Evolutionary conservation across 2,888 invertebrate genomes (phyloP).

Genomic region (Pseudoips prasinana): DNA sequence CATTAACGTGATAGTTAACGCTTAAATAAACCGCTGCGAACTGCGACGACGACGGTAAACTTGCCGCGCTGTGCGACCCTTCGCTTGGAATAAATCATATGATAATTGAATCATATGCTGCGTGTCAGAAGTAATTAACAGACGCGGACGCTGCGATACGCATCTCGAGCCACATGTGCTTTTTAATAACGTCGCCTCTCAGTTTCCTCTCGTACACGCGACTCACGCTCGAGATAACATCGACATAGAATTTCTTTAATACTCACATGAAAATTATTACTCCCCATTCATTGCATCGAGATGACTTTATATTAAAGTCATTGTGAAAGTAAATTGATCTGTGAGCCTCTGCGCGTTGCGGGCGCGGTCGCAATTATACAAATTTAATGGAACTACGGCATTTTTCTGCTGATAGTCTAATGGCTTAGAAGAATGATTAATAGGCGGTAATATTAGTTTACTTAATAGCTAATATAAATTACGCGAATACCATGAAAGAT

Average conservation of each 20-base stretch:
- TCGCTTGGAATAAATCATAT: conserved; percentile 74
- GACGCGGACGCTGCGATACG: conserved; percentile 74
- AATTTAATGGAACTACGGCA: conserved; percentile 42
- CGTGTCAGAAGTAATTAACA: conserved; percentile 81
- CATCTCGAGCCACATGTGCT: conserved; percentile 78
- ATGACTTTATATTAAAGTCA: conserved; percentile 74
- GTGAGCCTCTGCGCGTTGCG: conserved; percentile 54
- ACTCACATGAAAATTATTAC: conserved; percentile 70
- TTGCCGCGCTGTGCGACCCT: conserved; percentile 51
- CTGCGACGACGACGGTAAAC: conserved; percentile 25
- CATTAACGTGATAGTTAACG: conserved; percentile 74
- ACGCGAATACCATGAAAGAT: conserved; percentile 13
- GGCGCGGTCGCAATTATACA: conserved; percentile 54
- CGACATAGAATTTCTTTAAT: conserved; percentile 74
- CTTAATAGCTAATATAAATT: conserved; percentile 28
- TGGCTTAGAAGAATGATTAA: conserved; percentile 26
- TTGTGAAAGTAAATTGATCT: conserved; percentile 76
- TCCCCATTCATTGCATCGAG: conserved; percentile 52
- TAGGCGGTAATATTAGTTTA: conserved; percentile 32
- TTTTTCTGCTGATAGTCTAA: conserved; percentile 39
- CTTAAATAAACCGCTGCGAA: conserved; percentile 59
- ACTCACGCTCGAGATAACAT: conserved; percentile 74
- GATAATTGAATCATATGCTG: conserved; percentile 82
- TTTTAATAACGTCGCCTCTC: conserved; percentile 74
- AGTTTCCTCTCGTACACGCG: conserved; percentile 70